These are phyloP conservation scores for Melanotaenia pygmaea DNA, from an alignment of 2,797 vertebrate genomes.

Conservation along the genomic window DNA sequence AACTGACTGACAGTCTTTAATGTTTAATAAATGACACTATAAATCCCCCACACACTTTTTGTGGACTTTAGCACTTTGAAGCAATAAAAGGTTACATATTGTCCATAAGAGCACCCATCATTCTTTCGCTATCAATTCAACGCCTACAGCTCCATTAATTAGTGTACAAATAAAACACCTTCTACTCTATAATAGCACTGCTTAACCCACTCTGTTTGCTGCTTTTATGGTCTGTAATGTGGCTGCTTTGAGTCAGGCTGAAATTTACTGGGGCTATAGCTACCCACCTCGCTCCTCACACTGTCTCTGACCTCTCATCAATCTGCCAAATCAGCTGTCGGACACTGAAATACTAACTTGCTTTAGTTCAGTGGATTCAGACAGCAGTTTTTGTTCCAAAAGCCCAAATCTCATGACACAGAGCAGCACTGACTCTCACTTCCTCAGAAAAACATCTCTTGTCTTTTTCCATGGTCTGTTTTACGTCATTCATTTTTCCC, in stretches of 20 bases:
- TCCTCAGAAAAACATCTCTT: slow-evolving; percentile 31
- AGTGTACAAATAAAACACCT: slow-evolving; percentile 14
- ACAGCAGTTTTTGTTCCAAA: slow-evolving; percentile 12
- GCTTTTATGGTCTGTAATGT: slow-evolving; percentile 17
- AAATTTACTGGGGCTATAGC: slow-evolving; percentile 7
- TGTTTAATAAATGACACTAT: slow-evolving; percentile 12
- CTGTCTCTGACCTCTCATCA: slow-evolving; percentile 50
- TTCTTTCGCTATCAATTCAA: not conserved
- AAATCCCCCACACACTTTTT: slow-evolving; percentile 8
- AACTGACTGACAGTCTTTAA: not conserved
- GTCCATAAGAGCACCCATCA: not conserved
- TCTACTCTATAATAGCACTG: not conserved
- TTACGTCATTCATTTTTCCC: slow-evolving; percentile 24
- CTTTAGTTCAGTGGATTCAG: slow-evolving; percentile 30
- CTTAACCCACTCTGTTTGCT: slow-evolving; percentile 15
- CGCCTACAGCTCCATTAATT: not conserved
- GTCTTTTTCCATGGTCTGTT: slow-evolving; percentile 39
- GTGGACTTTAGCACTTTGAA: slow-evolving; percentile 4
- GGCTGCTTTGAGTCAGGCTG: not conserved
- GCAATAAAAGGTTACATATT: slow-evolving; percentile 7
- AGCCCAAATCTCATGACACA: slow-evolving; percentile 36
- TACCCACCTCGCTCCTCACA: slow-evolving; percentile 10
- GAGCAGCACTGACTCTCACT: slow-evolving; percentile 40
- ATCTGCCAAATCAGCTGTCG: slow-evolving; percentile 53
- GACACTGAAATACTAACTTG: slow-evolving; percentile 11